A percentile compares a stretch with the other conserved stretches of the same genome.
Conservation (phyloP, 1,140 invertebrate species). For the Bombus pyrosoma region DNA sequence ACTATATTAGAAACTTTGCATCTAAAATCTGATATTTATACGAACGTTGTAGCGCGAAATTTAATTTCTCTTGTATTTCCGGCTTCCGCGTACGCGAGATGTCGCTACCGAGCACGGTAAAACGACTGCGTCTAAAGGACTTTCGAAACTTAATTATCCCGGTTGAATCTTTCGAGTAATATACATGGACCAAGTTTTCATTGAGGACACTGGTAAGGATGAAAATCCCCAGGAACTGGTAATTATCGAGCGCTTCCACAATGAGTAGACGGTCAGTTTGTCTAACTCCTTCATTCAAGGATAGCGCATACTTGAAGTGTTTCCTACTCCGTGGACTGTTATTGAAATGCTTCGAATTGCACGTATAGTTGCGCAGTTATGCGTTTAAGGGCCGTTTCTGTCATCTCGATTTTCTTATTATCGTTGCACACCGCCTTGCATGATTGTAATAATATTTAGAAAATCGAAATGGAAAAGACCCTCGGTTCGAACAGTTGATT, state of each 20-base stretch:
- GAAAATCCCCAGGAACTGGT: not conserved
- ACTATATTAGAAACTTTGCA: not conserved
- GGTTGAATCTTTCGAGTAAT: not conserved
- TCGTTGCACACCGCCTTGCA: not conserved
- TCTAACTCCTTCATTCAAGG: not conserved
- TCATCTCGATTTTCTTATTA: not conserved
- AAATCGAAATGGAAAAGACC: no score
- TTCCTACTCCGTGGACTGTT: slow-evolving; percentile 6
- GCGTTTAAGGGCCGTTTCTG: not conserved
- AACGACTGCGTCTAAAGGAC: not conserved
- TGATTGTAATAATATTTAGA: not conserved
- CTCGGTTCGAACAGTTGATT: no score
- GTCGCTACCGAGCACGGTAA: not conserved
- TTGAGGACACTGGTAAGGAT: not conserved
- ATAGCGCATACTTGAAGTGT: slow-evolving; percentile 14
- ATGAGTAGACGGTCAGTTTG: not conserved
- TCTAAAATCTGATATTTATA: not conserved
- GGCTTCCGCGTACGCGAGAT: not conserved
- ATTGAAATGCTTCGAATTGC: slow-evolving; percentile 33
- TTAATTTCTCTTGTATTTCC: not conserved
- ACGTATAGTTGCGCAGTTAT: not conserved
- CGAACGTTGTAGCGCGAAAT: not conserved
- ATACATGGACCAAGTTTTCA: not conserved
- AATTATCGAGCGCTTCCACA: not conserved
- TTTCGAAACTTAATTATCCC: not conserved